Evolutionary conservation across 1,140 invertebrate genomes (phyloP), one percentile per base, ranked within the genome.

Genomic region (Steinernema khuongi): DNA sequence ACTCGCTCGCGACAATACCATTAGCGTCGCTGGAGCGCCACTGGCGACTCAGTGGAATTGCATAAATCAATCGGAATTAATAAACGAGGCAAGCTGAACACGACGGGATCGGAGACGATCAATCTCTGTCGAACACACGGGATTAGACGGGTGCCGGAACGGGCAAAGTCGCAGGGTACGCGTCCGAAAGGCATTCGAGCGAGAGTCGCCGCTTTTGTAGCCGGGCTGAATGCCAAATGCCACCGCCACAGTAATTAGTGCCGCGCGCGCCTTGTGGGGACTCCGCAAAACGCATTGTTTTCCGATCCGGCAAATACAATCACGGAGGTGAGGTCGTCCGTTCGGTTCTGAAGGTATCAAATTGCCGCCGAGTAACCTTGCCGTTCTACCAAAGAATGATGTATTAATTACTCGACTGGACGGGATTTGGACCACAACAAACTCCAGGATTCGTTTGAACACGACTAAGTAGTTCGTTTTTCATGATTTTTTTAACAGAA

Each of bases 41-140:
- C 7, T 11, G 36, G n/a, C 36, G 50, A 60, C 19, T 60, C 50
- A 22, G 50, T 60, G 50, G 50, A n/a, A 22, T 60, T 60, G 50
- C 50, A 22, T 60, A 17, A 60, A 60, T 60, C 50, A 60, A 60
- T 60, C 50, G 50, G 22, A 60, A 60, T 60, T 60, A 60, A 60
- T 60, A 60, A 26, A 60, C 14, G 26, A 22, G 14, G 50, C 50
- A 7, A 26, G 26, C 14, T 26, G 50, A 60, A 60, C 50, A 22
- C 50, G 50, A 60, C 19, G 50, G 50, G 26, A 60, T 22, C 50
- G 50, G 26, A 60, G 50, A 26, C 50, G 22, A 60, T 60, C 50
- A 60, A 60, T 60, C 50, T 60, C 26, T 60, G 50, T 60, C 50
- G 26, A 60, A 60, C 50, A n/a, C n/a, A 60, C 50, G 50, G 50